Evolutionary conservation across 1,140 invertebrate genomes (phyloP).

Genomic region (Capitella teleta): DNA sequence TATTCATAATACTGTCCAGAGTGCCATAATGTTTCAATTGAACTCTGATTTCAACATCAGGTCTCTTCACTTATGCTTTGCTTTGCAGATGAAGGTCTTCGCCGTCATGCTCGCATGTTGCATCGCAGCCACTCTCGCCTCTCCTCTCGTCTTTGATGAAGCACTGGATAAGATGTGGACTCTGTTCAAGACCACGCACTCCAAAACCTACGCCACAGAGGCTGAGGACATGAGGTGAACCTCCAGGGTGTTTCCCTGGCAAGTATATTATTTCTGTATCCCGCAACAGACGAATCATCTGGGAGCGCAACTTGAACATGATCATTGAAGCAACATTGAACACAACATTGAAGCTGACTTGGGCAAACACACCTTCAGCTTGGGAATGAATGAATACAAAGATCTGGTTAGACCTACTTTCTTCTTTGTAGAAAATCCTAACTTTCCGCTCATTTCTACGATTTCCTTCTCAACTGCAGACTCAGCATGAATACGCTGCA

Average conservation of each 20-base stretch:
- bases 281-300: background rate
- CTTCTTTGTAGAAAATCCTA: too few relatives aligned
- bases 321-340: too few relatives aligned
- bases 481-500: too few relatives aligned
- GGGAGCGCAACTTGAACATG: constrained; percentile 12
- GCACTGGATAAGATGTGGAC: constrained; percentile 1
- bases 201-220: background rate
- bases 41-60: too few relatives aligned
- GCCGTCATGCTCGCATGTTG: background rate
- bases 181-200: background rate
- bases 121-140: background rate
- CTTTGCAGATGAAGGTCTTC: background rate
- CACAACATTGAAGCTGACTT: constrained; percentile 15
- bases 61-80: too few relatives aligned
- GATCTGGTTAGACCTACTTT: constrained; percentile 16
- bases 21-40: too few relatives aligned
- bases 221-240: background rate
- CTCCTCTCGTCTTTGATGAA: background rate
- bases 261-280: background rate
- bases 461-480: too few relatives aligned
- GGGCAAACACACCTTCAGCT: constrained; percentile 13
- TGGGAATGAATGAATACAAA: constrained; percentile 17
- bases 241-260: background rate
- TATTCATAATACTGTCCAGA: too few relatives aligned
- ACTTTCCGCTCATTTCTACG: too few relatives aligned